phyloP scores from a whole-genome alignment of 2,797 vertebrate genomes.

The Microtus californicus region DNA sequence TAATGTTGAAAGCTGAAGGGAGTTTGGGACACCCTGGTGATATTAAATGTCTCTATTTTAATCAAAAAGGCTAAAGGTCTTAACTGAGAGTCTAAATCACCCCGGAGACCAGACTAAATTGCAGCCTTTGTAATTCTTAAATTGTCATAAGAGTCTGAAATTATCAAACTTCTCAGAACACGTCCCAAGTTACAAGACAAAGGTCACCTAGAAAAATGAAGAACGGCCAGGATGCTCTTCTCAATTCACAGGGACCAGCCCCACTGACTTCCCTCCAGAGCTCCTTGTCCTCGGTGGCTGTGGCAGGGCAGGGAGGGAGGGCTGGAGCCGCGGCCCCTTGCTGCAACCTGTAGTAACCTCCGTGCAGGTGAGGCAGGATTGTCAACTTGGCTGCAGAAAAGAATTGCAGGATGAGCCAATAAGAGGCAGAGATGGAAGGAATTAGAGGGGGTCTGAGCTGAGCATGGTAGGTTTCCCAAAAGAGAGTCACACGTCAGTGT shows the following conservation, averaged over 20 bases:
- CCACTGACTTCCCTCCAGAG: neutral
- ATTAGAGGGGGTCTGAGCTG: neutral
- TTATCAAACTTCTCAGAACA: slow-evolving; percentile 53
- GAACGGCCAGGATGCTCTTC: neutral
- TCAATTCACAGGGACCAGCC: neutral
- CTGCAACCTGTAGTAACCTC: neutral
- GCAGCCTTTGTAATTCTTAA: slow-evolving; percentile 56
- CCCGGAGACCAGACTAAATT: slow-evolving; percentile 45
- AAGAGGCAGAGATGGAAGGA: neutral
- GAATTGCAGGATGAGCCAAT: neutral
- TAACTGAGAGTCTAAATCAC: slow-evolving; percentile 54
- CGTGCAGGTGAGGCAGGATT: neutral
- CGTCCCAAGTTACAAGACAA: slow-evolving; percentile 59
- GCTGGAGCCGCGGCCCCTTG: neutral
- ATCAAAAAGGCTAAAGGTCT: slow-evolving; percentile 69
- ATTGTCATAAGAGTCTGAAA: slow-evolving; percentile 48
- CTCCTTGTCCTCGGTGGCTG: neutral
- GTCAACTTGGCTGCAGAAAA: neutral
- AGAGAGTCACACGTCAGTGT: neutral
- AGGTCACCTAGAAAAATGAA: slow-evolving; percentile 41
- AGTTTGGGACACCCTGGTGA: slow-evolving; percentile 44
- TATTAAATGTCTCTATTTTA: slow-evolving; percentile 69
- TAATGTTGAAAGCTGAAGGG: neutral
- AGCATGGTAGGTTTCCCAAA: neutral
- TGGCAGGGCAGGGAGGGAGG: neutral